phyloP scores from a whole-genome alignment of 2,888 invertebrate species.

The Ganaspis brasiliensis region DNA sequence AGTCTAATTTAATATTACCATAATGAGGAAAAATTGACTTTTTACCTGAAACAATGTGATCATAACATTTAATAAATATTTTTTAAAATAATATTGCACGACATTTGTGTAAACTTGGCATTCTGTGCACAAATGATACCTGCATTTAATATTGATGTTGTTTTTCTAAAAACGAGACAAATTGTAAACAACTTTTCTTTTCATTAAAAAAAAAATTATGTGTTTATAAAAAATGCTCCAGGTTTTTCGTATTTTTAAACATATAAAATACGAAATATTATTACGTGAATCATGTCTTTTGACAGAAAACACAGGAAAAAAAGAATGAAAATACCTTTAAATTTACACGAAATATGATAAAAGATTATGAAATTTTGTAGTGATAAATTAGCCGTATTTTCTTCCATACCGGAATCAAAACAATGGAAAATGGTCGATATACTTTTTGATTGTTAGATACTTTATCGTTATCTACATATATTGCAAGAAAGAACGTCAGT shows the following conservation, averaged over 20 bases:
- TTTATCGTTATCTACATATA: neutral
- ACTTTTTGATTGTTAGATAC: neutral
- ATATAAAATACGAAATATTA: neutral
- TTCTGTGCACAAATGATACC: conserved; percentile 8
- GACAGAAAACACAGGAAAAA: too few relatives aligned
- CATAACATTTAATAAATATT: neutral
- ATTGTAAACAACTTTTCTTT: neutral
- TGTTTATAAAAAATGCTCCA: too few relatives aligned
- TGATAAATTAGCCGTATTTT: too few relatives aligned
- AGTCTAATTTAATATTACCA: neutral
- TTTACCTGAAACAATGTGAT: conserved; percentile 17
- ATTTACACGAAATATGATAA: too few relatives aligned
- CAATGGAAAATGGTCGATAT: neutral
- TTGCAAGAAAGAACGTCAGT: neutral
- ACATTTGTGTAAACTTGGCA: conserved; percentile 28
- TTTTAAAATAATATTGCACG: conserved; percentile 31
- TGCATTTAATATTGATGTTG: neutral
- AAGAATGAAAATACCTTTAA: neutral
- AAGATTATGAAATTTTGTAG: too few relatives aligned
- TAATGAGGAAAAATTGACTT: conserved; percentile 7
- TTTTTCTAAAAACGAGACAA: neutral
- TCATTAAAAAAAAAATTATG: neutral
- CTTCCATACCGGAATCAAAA: too few relatives aligned
- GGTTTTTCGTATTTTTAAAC: too few relatives aligned
- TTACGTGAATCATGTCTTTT: neutral